Evolutionary conservation across 2,888 invertebrate species (phyloP).

Genomic region (Muscina levida): DNA sequence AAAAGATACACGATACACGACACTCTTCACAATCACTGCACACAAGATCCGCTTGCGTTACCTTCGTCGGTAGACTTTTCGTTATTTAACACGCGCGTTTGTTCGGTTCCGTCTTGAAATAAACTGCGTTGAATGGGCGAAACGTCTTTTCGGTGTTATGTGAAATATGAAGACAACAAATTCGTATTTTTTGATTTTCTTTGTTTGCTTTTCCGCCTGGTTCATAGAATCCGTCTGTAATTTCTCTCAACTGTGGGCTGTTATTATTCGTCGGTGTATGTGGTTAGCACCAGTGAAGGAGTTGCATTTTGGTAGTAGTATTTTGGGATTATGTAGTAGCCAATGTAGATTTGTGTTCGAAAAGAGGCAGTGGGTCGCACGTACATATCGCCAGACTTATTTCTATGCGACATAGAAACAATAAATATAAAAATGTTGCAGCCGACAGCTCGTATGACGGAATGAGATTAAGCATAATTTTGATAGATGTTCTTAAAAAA

Average conservation of each 20-base stretch:
- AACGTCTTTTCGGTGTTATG: constrained; percentile 48
- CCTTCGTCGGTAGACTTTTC: constrained; percentile 33
- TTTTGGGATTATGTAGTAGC: too few species aligned
- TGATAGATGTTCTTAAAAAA: too few species aligned
- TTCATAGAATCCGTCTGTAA: not conserved
- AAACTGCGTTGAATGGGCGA: constrained; percentile 54
- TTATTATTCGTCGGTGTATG: constrained; percentile 27
- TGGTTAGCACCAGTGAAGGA: not conserved
- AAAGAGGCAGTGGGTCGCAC: too few species aligned
- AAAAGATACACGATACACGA: constrained; percentile 6
- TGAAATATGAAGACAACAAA: too few species aligned
- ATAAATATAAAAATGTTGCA: too few species aligned
- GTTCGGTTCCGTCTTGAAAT: constrained; percentile 56
- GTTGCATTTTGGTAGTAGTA: too few species aligned
- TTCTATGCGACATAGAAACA: too few species aligned
- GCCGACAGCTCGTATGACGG: too few species aligned
- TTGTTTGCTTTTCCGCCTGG: constrained; percentile 44
- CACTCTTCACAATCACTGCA: too few species aligned
- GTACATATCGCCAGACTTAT: too few species aligned
- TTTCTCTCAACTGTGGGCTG: constrained; percentile 46
- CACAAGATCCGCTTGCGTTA: not conserved
- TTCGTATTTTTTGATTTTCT: constrained; percentile 46
- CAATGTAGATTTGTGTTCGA: too few species aligned
- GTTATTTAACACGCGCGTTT: constrained; percentile 61
- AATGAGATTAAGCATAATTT: too few species aligned